phyloP scores from a whole-genome alignment of 23 tunicate genomes.

The Oikopleura albicans region DNA sequence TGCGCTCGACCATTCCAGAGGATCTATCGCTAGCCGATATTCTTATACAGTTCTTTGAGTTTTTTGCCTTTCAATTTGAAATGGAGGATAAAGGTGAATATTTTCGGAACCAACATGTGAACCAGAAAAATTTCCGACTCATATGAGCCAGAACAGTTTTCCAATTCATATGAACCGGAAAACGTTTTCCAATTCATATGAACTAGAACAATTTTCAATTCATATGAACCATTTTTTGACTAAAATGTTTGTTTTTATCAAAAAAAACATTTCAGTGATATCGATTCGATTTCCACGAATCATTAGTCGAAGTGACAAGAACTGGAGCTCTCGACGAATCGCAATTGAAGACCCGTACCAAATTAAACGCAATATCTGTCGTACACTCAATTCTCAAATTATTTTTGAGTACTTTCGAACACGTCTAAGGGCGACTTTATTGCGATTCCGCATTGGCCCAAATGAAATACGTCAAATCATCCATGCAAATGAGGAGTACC shows the following conservation, averaged over 20 bases:
- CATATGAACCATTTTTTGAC: too few species aligned
- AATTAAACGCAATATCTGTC: slow-evolving; percentile 44
- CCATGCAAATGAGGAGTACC: not conserved
- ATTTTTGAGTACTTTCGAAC: not conserved
- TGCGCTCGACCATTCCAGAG: not conserved
- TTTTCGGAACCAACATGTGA: not conserved
- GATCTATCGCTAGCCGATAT: slow-evolving; percentile 24
- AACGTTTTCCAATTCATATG: too few species aligned
- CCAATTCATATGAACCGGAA: too few species aligned
- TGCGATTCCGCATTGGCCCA: not conserved
- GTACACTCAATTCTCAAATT: slow-evolving; percentile 33
- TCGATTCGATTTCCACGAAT: slow-evolving; percentile 18
- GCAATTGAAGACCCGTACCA: slow-evolving; percentile 58
- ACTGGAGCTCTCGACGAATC: slow-evolving; percentile 50
- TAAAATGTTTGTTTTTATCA: too few species aligned
- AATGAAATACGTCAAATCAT: not conserved
- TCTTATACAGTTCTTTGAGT: slow-evolving; percentile 44
- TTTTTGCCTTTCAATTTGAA: slow-evolving; percentile 37
- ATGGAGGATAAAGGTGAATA: slow-evolving; percentile 40
- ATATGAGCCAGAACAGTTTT: too few species aligned
- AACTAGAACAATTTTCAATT: too few species aligned
- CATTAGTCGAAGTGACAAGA: slow-evolving; percentile 28
- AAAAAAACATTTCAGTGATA: slow-evolving; percentile 26
- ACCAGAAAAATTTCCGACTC: not conserved
- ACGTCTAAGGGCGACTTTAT: not conserved